Evolutionary conservation across 2,888 invertebrate genomes (phyloP), one percentile per base, ranked within the genome.

Genomic region (Drosophila kokeensis): DNA sequence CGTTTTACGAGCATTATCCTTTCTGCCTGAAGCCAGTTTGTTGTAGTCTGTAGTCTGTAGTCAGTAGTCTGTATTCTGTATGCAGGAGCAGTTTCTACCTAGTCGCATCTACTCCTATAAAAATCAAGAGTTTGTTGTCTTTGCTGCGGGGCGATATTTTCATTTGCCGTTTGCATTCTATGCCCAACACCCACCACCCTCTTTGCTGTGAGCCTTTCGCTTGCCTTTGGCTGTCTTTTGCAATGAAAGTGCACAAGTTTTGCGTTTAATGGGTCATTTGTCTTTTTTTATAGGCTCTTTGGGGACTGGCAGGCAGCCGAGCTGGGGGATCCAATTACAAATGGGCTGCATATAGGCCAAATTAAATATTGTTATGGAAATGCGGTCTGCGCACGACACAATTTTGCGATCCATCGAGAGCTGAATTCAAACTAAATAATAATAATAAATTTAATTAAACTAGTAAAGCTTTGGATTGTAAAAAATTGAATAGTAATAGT

Each of bases 71-170:
- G 38, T 38, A 38, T 11, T 42, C 42, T 21, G 42, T 42, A 42
- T 42, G 42, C 42, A 42, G 42, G 45, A 45, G 24, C 45, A 45
- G 24, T 24, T 45, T 24, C 63, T 55, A 55, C 40, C 66, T 18
- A 66, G 24, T 57, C 69, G 67, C 68, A 50, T 59, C 30, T 53
- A 30, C 60, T 63, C 36, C 81, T 84, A 87, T 90, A 89, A 89
- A 87, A 90, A 87, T 90, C 89, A 83, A 87, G 89, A 90, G 89
- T 89, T 87, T 87, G 90, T 89, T 87, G 83, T 90, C 90, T 87
- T 79, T 83, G 90, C 89, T 75, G 69, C 90, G 78, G 80, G 89
- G 84, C 85, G 82, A 87, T 90, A 89, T 87, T 84, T 86, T 87
- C 69, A 58, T 76, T 86, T 77, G 70, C 69, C 73, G 70, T 85